Percentiles rank a stretch among this genome's conserved stretches.
These are phyloP conservation scores for Dilophus febrilis DNA, from an alignment of 2,888 invertebrate species.

Conservation along the genomic window DNA sequence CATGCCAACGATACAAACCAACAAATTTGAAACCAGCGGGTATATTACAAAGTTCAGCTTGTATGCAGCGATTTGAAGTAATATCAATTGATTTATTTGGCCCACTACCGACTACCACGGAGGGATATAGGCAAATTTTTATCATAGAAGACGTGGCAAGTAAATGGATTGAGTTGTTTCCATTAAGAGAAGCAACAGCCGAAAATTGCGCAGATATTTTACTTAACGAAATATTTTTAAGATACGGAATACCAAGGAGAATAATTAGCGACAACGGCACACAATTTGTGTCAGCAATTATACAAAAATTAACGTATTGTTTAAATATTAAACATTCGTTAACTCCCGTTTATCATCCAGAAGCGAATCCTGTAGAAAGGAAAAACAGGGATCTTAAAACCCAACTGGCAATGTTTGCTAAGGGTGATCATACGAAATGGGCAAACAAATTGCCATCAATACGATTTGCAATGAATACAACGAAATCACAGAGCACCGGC, in stretches of 20 bases:
- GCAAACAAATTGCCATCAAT: constrained; percentile 17
- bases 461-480: constrained; percentile 24
- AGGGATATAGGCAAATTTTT: constrained; percentile 14
- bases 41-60: constrained; percentile 17
- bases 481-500: constrained; percentile 16
- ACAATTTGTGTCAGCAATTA: constrained; percentile 15
- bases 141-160: constrained; percentile 13
- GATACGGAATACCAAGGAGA: constrained; percentile 19
- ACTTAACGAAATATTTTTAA: constrained; percentile 12
- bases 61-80: constrained; percentile 11
- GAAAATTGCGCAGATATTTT: constrained; percentile 10
- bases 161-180: constrained; percentile 16
- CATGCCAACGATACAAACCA: constrained; percentile 19
- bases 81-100: constrained; percentile 19
- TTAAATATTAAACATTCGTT: constrained; percentile 15
- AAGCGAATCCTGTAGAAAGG: constrained; percentile 19
- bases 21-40: constrained; percentile 19
- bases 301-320: constrained; percentile 13
- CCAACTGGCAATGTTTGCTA: constrained; percentile 17
- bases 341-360: constrained; percentile 17
- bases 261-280: constrained; percentile 22
- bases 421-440: constrained; percentile 17
- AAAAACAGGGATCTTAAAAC: constrained; percentile 17
- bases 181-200: constrained; percentile 12
- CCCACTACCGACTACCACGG: constrained; percentile 10